phyloP scores from a whole-genome alignment of 92 coral and sea anemone species.

The Epizoanthus rinbou region DNA sequence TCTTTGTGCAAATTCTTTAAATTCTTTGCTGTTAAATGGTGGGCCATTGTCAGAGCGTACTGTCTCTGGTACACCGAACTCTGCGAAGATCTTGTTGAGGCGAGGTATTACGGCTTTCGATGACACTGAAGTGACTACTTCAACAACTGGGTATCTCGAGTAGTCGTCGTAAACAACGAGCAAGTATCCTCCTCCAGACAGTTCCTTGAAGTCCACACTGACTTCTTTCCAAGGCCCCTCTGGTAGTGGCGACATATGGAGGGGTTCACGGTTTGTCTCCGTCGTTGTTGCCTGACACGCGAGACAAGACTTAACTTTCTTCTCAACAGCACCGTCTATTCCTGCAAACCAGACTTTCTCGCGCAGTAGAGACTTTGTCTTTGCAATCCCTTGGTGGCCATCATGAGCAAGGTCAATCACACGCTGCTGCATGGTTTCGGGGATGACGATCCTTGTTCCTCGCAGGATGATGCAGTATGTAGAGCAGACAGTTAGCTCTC shows the following conservation, averaged over 20 bases:
- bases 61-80: conserved; percentile 25
- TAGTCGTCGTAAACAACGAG: conserved; percentile 39
- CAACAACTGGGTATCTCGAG: conserved; percentile 39
- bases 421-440: conserved; percentile 14
- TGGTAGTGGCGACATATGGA: conserved; percentile 41
- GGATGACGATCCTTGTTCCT: conserved; percentile 38
- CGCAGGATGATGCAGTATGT: conserved; percentile 25
- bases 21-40: conserved; percentile 22
- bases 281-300: too few species aligned
- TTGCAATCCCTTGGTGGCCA: conserved; percentile 37
- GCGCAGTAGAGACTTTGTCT: conserved; percentile 30
- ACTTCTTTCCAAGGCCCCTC: conserved; percentile 45
- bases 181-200: conserved; percentile 44
- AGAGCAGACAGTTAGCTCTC: conserved; percentile 37
- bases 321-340: conserved; percentile 52
- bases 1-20: conserved; percentile 16
- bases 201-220: conserved; percentile 37
- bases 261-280: conserved; percentile 72
- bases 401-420: conserved; percentile 27
- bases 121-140: conserved; percentile 34
- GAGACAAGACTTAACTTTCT: conserved; percentile 57
- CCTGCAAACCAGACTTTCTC: conserved; percentile 37
- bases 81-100: conserved; percentile 33
- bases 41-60: conserved; percentile 36
- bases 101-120: conserved; percentile 32